These are phyloP conservation scores for Miniopterus natalensis DNA, from an alignment of 2,113 vertebrate species.

Conservation along the genomic window DNA sequence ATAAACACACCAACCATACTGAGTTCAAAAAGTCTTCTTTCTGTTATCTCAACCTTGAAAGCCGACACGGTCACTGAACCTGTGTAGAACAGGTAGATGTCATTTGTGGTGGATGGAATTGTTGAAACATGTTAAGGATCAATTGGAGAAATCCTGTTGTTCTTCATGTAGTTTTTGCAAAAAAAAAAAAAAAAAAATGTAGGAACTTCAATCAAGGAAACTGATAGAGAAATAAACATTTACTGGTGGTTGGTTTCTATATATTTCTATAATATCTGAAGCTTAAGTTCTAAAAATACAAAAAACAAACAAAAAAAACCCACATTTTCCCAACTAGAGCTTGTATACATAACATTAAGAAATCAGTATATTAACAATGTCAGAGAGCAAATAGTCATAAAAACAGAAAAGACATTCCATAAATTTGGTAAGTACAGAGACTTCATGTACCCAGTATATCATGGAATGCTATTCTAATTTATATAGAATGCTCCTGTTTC, in stretches of 20 bases:
- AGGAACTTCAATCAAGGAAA: background rate
- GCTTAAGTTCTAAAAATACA: background rate
- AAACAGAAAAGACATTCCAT: background rate
- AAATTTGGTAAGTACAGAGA: background rate
- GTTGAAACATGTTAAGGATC: background rate
- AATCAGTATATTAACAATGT: background rate
- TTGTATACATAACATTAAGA: background rate
- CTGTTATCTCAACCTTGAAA: slow-evolving; percentile 12
- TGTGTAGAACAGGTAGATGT: background rate
- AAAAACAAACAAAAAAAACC: background rate
- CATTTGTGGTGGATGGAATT: background rate
- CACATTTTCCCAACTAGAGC: background rate
- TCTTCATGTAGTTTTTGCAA: background rate
- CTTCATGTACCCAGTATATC: background rate
- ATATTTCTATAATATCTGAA: background rate
- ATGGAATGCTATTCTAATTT: background rate
- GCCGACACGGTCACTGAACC: background rate
- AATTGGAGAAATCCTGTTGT: background rate
- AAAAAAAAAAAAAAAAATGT: background rate
- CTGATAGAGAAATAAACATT: background rate
- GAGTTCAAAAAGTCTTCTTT: background rate
- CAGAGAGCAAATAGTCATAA: background rate
- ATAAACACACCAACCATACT: slow-evolving; percentile 37
- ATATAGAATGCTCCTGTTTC: background rate
- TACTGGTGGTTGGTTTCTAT: background rate